phyloP scores from a whole-genome alignment of 2,113 vertebrate species.

The Gracilinanus agilis region DNA sequence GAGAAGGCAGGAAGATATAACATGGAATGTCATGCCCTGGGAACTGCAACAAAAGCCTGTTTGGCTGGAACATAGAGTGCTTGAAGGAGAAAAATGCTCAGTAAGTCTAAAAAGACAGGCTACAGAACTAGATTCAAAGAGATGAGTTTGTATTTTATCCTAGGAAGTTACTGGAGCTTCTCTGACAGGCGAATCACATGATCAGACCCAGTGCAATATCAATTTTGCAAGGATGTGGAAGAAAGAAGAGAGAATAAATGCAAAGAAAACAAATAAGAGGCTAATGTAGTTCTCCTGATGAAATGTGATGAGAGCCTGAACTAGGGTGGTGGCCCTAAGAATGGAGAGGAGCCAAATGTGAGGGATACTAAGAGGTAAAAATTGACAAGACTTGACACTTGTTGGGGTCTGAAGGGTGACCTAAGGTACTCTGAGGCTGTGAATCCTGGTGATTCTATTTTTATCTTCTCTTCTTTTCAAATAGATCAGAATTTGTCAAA shows the following conservation, averaged over 20 bases:
- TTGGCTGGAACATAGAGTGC: not conserved
- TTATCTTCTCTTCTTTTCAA: not conserved
- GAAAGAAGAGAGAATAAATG: not conserved
- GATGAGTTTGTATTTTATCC: not conserved
- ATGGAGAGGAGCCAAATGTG: not conserved
- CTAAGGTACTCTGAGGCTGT: not conserved
- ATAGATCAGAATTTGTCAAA: not conserved
- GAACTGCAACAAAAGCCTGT: not conserved
- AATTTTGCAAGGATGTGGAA: not conserved
- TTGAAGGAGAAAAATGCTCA: too few species aligned
- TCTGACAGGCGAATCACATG: not conserved
- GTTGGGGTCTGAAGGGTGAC: not conserved
- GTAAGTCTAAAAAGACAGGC: not conserved
- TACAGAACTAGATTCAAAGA: not conserved
- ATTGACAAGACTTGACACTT: too few species aligned
- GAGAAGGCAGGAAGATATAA: not conserved
- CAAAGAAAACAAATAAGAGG: not conserved
- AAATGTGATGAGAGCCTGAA: not conserved
- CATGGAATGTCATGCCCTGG: not conserved
- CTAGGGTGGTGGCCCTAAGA: not conserved
- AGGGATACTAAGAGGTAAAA: not conserved
- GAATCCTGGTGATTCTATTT: not conserved
- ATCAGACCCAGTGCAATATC: not conserved
- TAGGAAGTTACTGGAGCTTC: not conserved
- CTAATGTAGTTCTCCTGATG: not conserved